Evolutionary conservation across 2,888 invertebrate species (phyloP), one percentile per base, ranked within the genome.

Genomic region (Strigamia transsilvanica): DNA sequence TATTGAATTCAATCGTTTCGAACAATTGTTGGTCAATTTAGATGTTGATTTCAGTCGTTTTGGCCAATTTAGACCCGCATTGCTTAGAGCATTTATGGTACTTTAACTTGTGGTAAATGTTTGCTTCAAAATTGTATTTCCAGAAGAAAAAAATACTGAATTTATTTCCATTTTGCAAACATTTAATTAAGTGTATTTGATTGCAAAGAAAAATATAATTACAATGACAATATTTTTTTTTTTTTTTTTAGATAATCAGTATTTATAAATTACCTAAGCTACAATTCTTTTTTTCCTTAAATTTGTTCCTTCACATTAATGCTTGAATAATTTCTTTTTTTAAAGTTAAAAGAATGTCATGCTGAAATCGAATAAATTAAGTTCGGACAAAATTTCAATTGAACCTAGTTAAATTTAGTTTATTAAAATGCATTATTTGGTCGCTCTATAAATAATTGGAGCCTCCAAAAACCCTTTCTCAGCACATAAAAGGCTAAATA

Each of bases 181-280:
- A 66, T 66, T 66, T 66, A 66, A 66, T 66, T 6, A 66, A 61
- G 61, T 61, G 66, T 66, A 66, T 66, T 66, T 66, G 66, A 32
- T 66, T 66, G 66, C 27, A 32, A 27, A 66, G 27, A 61, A 66
- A 66, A 61, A 66, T 27, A 27, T 27, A 13, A 66, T 66, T 27
- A 66, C 23, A 66, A 66, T 27, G 66, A 66, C 66, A 66, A 15
- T 27, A 27, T 66, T 61, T 66, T 27, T 9, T 23, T 32, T 32
- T 23, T 34, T 34, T 7, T 34, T 34, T n/a, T n/a, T n/a, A n/a
- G n/a, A n/a, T n/a, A n/a, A n/a, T n/a, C n/a, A n/a, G n/a, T n/a
- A n/a, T n/a, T n/a, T 27, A 27, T 13, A 66, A 66, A 32, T 66
- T 10, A 46, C 18, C 23, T 32, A 23, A 27, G 13, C 32, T 66